These are phyloP conservation scores for Siderastrea siderea DNA, from an alignment of 92 coral and sea anemone species.

Conservation along the genomic window DNA sequence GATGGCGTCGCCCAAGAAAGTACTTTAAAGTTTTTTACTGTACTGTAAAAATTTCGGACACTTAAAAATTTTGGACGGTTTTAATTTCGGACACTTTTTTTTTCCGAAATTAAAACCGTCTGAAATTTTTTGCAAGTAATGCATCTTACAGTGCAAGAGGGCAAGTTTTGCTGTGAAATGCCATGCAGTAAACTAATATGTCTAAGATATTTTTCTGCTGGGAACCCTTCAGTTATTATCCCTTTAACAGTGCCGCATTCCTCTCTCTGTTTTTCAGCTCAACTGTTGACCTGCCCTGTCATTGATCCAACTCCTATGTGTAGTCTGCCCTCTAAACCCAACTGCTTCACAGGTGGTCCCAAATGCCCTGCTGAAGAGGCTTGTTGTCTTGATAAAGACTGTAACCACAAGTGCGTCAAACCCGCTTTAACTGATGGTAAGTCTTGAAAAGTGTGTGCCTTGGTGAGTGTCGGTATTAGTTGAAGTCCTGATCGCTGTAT, in stretches of 20 bases:
- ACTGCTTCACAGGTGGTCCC: slow-evolving; percentile 36
- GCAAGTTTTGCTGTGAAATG: too few species aligned
- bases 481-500: too few species aligned
- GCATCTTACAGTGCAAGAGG: too few species aligned
- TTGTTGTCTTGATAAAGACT: slow-evolving; percentile 40
- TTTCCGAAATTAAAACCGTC: too few species aligned
- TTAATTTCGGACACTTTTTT: too few species aligned
- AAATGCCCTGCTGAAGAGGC: slow-evolving; percentile 23
- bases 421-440: slow-evolving; percentile 34
- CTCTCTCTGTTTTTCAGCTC: not conserved
- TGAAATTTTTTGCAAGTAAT: too few species aligned
- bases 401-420: slow-evolving; percentile 27
- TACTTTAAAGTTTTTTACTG: too few species aligned
- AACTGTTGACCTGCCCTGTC: slow-evolving; percentile 2
- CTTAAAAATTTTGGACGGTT: too few species aligned
- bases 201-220: not conserved
- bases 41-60: too few species aligned
- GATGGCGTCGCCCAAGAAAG: too few species aligned
- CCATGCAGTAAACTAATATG: too few species aligned
- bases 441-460: not conserved
- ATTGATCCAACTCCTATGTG: slow-evolving; percentile 22
- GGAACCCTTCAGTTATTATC: not conserved
- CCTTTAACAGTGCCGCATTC: not conserved
- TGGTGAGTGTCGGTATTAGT: too few species aligned
- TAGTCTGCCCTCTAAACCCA: slow-evolving; percentile 14